Conservation (phyloP, 2,113 vertebrate genomes). For the Cololabis saira region DNA sequence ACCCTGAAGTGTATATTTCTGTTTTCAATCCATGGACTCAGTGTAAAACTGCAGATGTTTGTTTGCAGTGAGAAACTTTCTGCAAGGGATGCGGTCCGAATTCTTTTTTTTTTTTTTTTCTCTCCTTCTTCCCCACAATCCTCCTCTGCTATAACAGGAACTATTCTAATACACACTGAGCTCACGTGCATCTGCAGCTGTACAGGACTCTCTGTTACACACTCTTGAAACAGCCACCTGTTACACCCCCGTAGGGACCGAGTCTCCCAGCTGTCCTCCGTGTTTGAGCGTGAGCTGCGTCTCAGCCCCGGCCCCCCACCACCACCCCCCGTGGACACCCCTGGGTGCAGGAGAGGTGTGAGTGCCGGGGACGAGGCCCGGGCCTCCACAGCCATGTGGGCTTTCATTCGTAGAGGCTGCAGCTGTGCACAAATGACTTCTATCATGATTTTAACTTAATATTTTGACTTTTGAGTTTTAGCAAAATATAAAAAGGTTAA, state of each 20-base stretch:
- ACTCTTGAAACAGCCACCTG: constrained; percentile 46
- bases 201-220: constrained; percentile 65
- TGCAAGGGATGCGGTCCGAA: constrained; percentile 26
- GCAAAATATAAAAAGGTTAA: constrained; percentile 65
- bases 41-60: too few species aligned
- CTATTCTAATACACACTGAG: constrained; percentile 30
- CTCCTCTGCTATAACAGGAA: constrained; percentile 50
- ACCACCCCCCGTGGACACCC: constrained; percentile 37
- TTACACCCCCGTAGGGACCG: constrained; percentile 57
- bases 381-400: constrained; percentile 24
- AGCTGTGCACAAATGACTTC: constrained; percentile 84
- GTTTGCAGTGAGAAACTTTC: constrained; percentile 14
- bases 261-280: constrained; percentile 50
- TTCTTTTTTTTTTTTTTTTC: too few species aligned
- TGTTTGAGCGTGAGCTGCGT: constrained; percentile 50
- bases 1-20: constrained; percentile 61
- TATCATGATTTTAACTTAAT: constrained; percentile 78
- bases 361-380: constrained; percentile 8
- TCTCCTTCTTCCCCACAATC: not conserved
- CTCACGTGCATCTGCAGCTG: constrained; percentile 39
- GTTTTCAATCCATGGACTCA: constrained; percentile 24
- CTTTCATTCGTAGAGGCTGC: constrained; percentile 19
- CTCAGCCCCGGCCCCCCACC: constrained; percentile 30
- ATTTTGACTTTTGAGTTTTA: constrained; percentile 88
- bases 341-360: not conserved